Base-by-base conservation (phyloP, 2,888 invertebrate genomes). In the Cordilura impudica region DNA sequence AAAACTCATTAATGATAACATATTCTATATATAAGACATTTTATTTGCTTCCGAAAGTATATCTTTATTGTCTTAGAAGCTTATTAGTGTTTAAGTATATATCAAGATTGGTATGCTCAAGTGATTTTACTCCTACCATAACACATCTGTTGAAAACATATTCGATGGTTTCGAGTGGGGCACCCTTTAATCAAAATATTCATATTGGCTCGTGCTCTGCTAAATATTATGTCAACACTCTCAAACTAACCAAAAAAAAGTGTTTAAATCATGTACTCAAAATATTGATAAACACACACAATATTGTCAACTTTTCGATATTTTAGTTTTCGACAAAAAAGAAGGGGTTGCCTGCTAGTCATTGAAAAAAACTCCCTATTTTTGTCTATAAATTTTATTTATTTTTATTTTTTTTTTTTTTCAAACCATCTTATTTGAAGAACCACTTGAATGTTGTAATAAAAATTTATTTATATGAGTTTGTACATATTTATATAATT, bases 201-300 rank as follows among this genome's bases (percentile, higher is more conserved):
- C 12, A 72, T 74, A 79, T 67, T 79, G 71, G 63, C 79, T 75
- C 79, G 79, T 79, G 76, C 66, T 73, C 39, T 60, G 69, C 82
- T 84, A 86, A 87, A 84, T 84, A 84, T 83, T 81, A 82, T 86
- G 87, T 87, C 87, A 87, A 86, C 87, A 86, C 85, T 79, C 79
- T 71, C n/a, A n/a, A n/a, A n/a, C n/a, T 43, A 61, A 39, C 35
- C 10, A 70, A 75, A 67, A 31, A 53, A 66, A 67, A 79, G 74
- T 82, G 82, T 83, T 72, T 82, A 78, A 81, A 83, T 83, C 81
- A 82, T 81, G 65, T 76, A 81, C 79, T 83, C 78, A 53, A 80
- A 75, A 71, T 79, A 75, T 79, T 79, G 74, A 74, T 79, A 79
- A 74, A 63, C 35, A 61, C 56, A 60, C 23, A 67, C 56, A 72